Base-by-base conservation (phyloP, 2,797 vertebrate species). In the Erithacus rubecula region DNA sequence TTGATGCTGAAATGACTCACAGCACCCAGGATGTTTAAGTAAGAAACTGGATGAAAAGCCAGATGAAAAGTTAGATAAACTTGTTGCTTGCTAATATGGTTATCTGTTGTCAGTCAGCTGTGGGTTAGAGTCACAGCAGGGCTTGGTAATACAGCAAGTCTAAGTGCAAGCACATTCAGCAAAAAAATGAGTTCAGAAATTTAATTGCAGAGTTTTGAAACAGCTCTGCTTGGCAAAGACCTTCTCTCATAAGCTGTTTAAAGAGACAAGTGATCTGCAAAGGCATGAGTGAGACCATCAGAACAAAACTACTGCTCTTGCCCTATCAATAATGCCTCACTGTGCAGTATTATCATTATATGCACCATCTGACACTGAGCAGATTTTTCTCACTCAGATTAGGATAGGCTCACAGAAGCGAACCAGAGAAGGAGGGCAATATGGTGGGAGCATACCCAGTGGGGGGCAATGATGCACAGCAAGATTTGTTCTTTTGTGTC, bases 271-370 rank as follows among this genome's bases (percentile, higher is more conserved):
- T 21, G 15, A 21, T 64, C 43, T 85, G 49, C 39, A 83, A 77
- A n/a, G 39, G n/a, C 24, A 3, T 10, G 11, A 15, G 27, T 58
- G 43, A 90, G 81, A 75, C 37, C 15, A 37, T 39, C 67, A 80
- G 67, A 67, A 49, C 9, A 74, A 34, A 67, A 87, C 20, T 71
- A 60, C 26, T 13, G 37, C 20, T 64, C 36, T 39, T 2, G 5
- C 24, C 34, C 29, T 62, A 8, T 3, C 47, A 36, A 63, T 65
- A 65, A 22, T 26, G 64, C 52, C 30, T 55, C 34, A 23, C 12
- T 2, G 1, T 46, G 44, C 44, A 46, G 12, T n/a, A 23, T 53
- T 37, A 55, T 32, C 0, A 0, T 76, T 74, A n/a, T 9, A 78
- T 70, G 64, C 9, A 27, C 37, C 15, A 30, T 59, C 47, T 67